Conservation (phyloP, 2,888 invertebrate species). For the Bellardia pandia region DNA sequence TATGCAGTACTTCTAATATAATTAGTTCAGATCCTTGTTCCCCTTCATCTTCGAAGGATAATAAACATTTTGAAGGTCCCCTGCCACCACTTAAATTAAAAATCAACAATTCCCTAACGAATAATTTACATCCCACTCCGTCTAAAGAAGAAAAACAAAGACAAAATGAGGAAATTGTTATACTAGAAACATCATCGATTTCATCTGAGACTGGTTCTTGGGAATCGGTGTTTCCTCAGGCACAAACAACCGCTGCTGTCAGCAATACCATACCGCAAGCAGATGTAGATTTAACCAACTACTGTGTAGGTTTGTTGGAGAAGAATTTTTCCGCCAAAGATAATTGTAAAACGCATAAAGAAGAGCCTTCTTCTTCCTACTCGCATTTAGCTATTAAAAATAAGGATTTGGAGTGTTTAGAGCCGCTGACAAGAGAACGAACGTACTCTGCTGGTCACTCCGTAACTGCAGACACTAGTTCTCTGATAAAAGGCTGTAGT, state of each 20-base stretch:
- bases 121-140: slow-evolving; percentile 75
- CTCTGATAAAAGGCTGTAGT: slow-evolving; percentile 76
- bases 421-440: slow-evolving; percentile 73
- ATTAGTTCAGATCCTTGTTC: slow-evolving; percentile 50
- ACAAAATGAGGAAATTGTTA: slow-evolving; percentile 87
- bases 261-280: slow-evolving; percentile 45
- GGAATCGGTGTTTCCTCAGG: slow-evolving; percentile 86
- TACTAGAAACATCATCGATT: slow-evolving; percentile 87
- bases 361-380: slow-evolving; percentile 56
- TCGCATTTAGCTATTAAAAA: slow-evolving; percentile 41
- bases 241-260: slow-evolving; percentile 9
- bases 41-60: slow-evolving; percentile 75
- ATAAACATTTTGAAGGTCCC: slow-evolving; percentile 77
- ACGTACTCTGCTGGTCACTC: slow-evolving; percentile 75
- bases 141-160: slow-evolving; percentile 87
- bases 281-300: slow-evolving; percentile 82
- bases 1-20: slow-evolving; percentile 50
- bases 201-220: slow-evolving; percentile 88
- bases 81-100: slow-evolving; percentile 70
- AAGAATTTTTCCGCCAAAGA: slow-evolving; percentile 65
- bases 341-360: slow-evolving; percentile 48
- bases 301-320: slow-evolving; percentile 84
- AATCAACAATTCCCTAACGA: slow-evolving; percentile 61
- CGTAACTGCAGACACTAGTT: slow-evolving; percentile 75
- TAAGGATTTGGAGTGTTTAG: slow-evolving; percentile 66